Base-by-base conservation (phyloP, 2,888 invertebrate species). In the Xylota segnis region DNA sequence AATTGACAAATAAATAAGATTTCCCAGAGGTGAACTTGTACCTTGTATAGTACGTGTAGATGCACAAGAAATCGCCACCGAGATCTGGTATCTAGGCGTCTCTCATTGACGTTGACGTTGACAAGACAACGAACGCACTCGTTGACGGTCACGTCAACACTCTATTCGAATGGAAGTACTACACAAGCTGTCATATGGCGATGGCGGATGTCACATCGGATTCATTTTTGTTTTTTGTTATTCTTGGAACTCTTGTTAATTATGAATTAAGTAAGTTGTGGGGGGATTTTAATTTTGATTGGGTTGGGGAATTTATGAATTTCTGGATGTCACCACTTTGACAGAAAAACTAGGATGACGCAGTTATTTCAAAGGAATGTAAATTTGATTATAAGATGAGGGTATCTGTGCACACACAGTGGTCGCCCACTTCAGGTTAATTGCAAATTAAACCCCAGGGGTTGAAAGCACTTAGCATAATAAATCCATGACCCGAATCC, bases 101-200 rank as follows among this genome's bases (percentile, higher is more conserved):
- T 37, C 6, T 34, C 43, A 68, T 70, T 75, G 81, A 61, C 61
- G 40, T 75, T 52, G 43, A 61, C 61, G 47, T 75, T 52, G 43
- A 59, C 37, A 32, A 59, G 37, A 45, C 37, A 70, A 37, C 70
- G 56, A 43, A 70, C 27, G 18, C 18, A 27, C 27, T 29, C 50
- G 58, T 29, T 65, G 71, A 72, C 65, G 65, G 71, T 47, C 71
- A 71, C 61, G 75, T 74, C 74, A 54, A 37, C 81, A 45, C 75
- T 52, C 34, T 29, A 34, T 27, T 29, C 43, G 52, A 72, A n/a
- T n/a, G n/a, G n/a, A n/a, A n/a, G n/a, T n/a, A n/a, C n/a, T 58
- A 29, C 16, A 16, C 2, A 16, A 7, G 43, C 32, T 47, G 37
- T 66, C 37, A n/a, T 16, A 23, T 50, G 7, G 7, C 23, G n/a